Conservation (phyloP, 2,797 vertebrate species). For the Bradypus variegatus region DNA sequence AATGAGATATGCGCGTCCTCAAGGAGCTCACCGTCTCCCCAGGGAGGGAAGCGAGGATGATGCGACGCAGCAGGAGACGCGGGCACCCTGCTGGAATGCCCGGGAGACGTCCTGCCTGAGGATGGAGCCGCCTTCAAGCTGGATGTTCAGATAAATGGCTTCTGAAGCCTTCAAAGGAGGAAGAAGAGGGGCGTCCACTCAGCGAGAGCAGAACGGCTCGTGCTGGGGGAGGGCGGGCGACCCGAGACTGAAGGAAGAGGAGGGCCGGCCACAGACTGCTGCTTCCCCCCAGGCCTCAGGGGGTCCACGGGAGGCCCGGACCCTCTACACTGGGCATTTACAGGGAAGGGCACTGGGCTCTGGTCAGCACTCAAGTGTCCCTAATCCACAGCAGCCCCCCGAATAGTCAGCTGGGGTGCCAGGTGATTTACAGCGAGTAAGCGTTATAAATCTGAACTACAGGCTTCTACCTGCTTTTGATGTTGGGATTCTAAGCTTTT, state of each 20-base stretch:
- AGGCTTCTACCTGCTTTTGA: neutral
- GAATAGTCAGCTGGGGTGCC: neutral
- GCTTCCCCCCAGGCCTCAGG: no score
- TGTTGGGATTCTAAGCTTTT: neutral
- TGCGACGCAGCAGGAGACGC: no score
- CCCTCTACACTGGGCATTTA: neutral
- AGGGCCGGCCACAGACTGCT: rapidly evolving
- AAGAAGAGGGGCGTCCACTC: neutral
- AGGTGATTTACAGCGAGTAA: neutral
- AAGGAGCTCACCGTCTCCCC: no score
- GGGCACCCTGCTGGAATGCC: no score
- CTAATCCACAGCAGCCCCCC: neutral
- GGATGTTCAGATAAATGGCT: no score
- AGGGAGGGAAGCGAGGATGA: no score
- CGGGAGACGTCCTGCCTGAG: no score
- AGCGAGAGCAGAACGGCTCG: neutral
- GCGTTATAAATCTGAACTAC: neutral
- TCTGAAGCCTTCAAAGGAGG: no score
- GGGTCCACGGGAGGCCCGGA: neutral
- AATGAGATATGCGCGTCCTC: rapidly evolving
- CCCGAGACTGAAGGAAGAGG: no score
- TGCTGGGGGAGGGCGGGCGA: rapidly evolving
- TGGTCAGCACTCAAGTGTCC: neutral
- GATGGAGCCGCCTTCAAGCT: no score
- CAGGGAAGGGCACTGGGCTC: no score